These are phyloP conservation scores for Nyctalus aviator DNA, from an alignment of 2,797 vertebrate genomes.

Conservation along the genomic window DNA sequence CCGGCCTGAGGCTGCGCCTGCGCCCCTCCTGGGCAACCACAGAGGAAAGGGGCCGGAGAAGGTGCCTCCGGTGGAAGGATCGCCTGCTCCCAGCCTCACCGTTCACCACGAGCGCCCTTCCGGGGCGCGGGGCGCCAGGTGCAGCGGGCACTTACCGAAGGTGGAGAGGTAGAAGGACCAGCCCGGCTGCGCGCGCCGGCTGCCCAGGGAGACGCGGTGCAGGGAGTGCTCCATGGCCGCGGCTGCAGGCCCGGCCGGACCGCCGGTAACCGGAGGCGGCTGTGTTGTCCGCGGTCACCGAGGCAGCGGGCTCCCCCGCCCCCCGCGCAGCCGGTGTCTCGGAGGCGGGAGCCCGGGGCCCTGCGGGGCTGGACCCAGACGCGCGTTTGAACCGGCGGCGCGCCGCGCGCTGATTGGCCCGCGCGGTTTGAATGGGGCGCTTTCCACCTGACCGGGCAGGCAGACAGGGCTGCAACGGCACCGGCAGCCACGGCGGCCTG, in stretches of 20 bases:
- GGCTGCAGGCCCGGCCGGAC: not conserved
- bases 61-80: not conserved
- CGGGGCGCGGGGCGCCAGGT: not conserved
- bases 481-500: not conserved
- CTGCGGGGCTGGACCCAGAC: not conserved
- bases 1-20: not conserved
- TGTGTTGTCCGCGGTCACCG: slow-evolving; percentile 67
- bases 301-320: slow-evolving; percentile 67
- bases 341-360: not conserved
- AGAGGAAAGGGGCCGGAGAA: not conserved
- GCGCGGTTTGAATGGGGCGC: slow-evolving; percentile 63
- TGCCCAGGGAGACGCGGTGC: slow-evolving; percentile 79
- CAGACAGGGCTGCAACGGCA: accelerated
- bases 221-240: slow-evolving; percentile 79
- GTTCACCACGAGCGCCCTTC: not conserved
- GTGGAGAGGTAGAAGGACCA: slow-evolving; percentile 84
- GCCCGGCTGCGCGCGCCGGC: slow-evolving; percentile 70
- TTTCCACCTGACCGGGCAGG: slow-evolving; percentile 75
- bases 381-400: slow-evolving; percentile 75
- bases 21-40: not conserved
- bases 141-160: slow-evolving; percentile 84
- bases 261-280: slow-evolving; percentile 41
- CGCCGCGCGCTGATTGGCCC: slow-evolving; percentile 83
- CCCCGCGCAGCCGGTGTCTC: not conserved
- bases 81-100: not conserved